Conservation (phyloP, 2,888 invertebrate species). For the Dryobota labecula region DNA sequence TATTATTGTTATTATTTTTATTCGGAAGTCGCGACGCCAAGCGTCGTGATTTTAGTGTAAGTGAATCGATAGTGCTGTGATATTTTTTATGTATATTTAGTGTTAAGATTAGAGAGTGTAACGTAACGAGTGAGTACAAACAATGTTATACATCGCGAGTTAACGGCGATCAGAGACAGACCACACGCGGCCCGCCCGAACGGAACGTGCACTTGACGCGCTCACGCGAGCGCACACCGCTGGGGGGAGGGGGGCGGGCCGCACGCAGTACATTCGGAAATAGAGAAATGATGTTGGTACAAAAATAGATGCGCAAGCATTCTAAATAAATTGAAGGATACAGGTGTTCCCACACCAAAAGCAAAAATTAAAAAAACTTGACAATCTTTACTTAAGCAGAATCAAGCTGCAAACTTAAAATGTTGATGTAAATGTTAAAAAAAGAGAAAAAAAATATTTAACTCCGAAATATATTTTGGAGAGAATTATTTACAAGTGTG, state of each 20-base stretch:
- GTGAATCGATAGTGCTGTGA: constrained; percentile 91
- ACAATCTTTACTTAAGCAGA: constrained; percentile 77
- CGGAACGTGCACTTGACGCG: neutral
- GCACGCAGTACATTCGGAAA: constrained; percentile 59
- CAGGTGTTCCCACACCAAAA: constrained; percentile 66
- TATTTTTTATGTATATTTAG: constrained; percentile 90
- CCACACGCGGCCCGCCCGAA: constrained; percentile 53
- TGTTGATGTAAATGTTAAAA: constrained; percentile 81
- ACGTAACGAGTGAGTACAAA: constrained; percentile 87
- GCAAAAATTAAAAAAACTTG: constrained; percentile 56
- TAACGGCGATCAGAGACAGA: constrained; percentile 52
- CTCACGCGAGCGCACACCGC: neutral
- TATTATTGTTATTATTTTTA: constrained; percentile 77
- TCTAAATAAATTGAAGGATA: constrained; percentile 60
- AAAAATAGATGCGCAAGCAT: constrained; percentile 64
- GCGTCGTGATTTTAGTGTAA: constrained; percentile 87
- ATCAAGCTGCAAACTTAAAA: constrained; percentile 75
- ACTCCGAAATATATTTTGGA: constrained; percentile 90
- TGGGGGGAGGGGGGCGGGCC: constrained; percentile 45
- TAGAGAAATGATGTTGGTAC: constrained; percentile 66
- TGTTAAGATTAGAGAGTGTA: constrained; percentile 83
- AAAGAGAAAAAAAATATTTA: constrained; percentile 79
- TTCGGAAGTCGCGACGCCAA: constrained; percentile 81
- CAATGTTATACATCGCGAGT: constrained; percentile 79
- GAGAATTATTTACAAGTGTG: constrained; percentile 89